Base-by-base conservation (phyloP, 2,113 vertebrate species). In the Verasper variegatus region DNA sequence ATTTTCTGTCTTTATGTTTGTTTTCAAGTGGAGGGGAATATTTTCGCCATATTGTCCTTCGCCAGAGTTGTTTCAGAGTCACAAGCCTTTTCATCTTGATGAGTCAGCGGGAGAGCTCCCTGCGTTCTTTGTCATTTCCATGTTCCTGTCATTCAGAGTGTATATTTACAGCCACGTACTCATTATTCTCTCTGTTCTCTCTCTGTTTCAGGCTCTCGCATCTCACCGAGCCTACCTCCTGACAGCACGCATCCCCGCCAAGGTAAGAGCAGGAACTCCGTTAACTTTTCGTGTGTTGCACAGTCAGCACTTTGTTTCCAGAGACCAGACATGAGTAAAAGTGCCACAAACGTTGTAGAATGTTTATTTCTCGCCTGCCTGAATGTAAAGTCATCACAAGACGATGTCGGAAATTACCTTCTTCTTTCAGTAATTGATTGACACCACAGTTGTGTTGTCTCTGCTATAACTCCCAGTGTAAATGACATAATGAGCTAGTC, bases 141-240 rank as follows among this genome's bases (percentile, higher is more conserved):
- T 82, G 71, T 71, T 74, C 23, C 74, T 45, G 64, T 66, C 66
- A 12, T 67, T 65, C n/a, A 40, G 5, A 65, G 59, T 81, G 73
- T 84, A 57, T 78, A 74, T 80, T 88, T 89, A 86, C 68, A 71
- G 67, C 76, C 42, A 71, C 69, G 26, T 65, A 9, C 72, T 91
- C 71, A 83, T 90, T 81, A 86, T 83, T 86, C 57, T 51, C 64
- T 79, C 42, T 85, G 21, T 79, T 68, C 66, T 89, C 45, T 77
- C 31, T 79, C 40, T 66, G 59, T 74, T 72, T 82, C 83, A 99
- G 98, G 96, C 97, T n/a, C 93, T 99, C 4, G 96, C 97, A 4
- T 94, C 97, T 86, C 96, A 97, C 88, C 94, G 98, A 2, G 96
- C 92, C 49, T 99, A 98, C 93, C 95, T 99, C 10, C 77, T 99